Conservation (phyloP, 2,113 vertebrate genomes). For the Monarcha castaneiventris region DNA sequence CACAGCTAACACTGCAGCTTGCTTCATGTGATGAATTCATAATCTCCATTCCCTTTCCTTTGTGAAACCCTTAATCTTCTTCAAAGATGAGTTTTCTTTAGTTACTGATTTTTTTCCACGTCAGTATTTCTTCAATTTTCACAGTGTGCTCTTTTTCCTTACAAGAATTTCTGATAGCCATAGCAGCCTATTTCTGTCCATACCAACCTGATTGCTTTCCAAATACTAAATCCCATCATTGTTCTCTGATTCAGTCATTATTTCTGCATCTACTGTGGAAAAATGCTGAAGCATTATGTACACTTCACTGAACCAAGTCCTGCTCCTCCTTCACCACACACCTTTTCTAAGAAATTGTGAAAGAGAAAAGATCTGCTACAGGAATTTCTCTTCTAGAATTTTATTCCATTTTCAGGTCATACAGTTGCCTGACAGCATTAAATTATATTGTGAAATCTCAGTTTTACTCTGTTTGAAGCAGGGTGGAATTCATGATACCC, state of each 20-base stretch:
- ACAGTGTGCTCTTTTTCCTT: neutral
- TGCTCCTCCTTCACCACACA: neutral
- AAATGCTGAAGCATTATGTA: neutral
- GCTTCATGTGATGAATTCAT: neutral
- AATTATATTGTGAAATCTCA: neutral
- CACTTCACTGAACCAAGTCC: neutral
- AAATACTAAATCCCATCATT: neutral
- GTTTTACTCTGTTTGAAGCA: neutral
- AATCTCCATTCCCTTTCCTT: neutral
- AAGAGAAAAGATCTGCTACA: neutral
- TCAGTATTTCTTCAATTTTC: neutral
- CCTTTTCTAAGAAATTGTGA: neutral
- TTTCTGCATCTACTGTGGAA: neutral
- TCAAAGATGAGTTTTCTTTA: neutral
- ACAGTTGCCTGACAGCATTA: neutral
- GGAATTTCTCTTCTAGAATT: neutral
- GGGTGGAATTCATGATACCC: neutral
- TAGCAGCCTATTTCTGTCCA: neutral
- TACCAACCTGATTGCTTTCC: neutral
- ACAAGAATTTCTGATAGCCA: neutral
- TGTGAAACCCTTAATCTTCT: neutral
- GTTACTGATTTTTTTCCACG: neutral
- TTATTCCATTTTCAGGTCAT: neutral
- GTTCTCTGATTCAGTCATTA: neutral
- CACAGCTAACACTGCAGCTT: neutral